Evolutionary conservation across 2,113 vertebrate genomes (phyloP).

Genomic region (Myotis brandtii): DNA sequence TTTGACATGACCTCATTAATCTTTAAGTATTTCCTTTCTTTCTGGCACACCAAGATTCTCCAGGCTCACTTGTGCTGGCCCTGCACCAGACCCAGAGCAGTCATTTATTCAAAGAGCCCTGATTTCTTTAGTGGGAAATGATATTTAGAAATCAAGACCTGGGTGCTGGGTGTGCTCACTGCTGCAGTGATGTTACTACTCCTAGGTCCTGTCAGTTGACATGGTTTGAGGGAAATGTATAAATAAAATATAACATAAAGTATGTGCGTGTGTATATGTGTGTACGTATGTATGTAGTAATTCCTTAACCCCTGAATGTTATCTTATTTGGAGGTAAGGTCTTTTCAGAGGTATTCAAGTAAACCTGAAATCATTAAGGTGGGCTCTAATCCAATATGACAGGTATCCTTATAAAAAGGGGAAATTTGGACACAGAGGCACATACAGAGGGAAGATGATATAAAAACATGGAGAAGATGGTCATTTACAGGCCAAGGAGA

Average conservation of each 20-base stretch:
- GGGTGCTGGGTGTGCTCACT: neutral
- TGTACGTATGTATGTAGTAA: too few species aligned
- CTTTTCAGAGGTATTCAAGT: neutral
- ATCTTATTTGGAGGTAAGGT: neutral
- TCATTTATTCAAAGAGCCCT: neutral
- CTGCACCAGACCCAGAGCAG: neutral
- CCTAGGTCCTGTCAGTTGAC: neutral
- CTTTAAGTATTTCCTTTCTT: conserved; percentile 61
- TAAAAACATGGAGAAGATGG: neutral
- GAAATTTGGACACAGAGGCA: neutral
- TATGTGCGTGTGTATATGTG: neutral
- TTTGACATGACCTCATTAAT: conserved; percentile 62
- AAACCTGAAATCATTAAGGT: neutral
- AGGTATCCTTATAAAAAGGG: neutral
- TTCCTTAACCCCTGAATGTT: neutral
- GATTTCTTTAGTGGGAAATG: neutral
- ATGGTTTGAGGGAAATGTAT: neutral
- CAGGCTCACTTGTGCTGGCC: neutral
- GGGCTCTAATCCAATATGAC: neutral
- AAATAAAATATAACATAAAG: neutral
- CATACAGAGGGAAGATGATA: neutral
- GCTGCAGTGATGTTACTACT: neutral
- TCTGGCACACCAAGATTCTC: neutral
- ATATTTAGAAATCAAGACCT: conserved; percentile 27
- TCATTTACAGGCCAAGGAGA: neutral